These are phyloP conservation scores for Thalassoma bifasciatum DNA, from an alignment of 2,113 vertebrate genomes.

Conservation along the genomic window DNA sequence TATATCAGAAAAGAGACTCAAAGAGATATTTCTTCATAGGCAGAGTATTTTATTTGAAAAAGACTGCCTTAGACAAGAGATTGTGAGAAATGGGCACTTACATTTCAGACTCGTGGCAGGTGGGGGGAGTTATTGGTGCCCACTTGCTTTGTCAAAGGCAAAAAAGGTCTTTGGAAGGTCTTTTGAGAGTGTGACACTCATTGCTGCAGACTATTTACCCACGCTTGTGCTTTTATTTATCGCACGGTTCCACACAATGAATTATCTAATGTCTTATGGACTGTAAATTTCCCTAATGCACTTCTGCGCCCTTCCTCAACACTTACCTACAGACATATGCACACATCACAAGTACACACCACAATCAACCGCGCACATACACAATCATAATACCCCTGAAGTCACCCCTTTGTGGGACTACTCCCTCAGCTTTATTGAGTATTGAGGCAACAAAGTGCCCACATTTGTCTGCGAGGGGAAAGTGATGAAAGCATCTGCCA, in stretches of 20 bases:
- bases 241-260: conserved; percentile 75
- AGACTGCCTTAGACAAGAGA: conserved; percentile 25
- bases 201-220: conserved; percentile 78
- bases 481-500: conserved; percentile 59
- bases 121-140: conserved; percentile 63
- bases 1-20: background rate
- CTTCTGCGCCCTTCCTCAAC: conserved; percentile 68
- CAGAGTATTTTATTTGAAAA: conserved; percentile 24
- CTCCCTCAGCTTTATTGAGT: conserved; percentile 60
- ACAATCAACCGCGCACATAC: conserved; percentile 22
- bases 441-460: conserved; percentile 48
- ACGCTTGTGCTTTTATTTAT: conserved; percentile 80
- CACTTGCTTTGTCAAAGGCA: conserved; percentile 76
- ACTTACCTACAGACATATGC: conserved; percentile 57
- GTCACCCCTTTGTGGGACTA: conserved; percentile 56
- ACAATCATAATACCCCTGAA: conserved; percentile 59
- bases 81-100: conserved; percentile 62
- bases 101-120: conserved; percentile 64
- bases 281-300: conserved; percentile 84
- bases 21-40: conserved; percentile 15
- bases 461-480: conserved; percentile 53
- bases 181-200: conserved; percentile 77
- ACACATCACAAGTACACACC: conserved; percentile 37
- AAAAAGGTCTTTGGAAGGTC: conserved; percentile 79
- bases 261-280: conserved; percentile 83